phyloP scores from a whole-genome alignment of 2,888 invertebrate genomes.

The Plebejus anna region DNA sequence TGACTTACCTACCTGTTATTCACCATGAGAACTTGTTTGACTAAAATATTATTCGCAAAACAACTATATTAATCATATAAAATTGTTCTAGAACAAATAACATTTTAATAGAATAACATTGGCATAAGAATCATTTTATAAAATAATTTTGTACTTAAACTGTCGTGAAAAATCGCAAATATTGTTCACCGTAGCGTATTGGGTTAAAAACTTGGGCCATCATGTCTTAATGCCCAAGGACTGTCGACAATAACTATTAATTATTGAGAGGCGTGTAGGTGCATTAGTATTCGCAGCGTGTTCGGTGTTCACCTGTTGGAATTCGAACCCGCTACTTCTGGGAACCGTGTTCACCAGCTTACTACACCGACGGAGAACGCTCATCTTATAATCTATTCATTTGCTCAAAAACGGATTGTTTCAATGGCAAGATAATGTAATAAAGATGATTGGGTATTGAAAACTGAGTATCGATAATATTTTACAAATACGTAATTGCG shows the following conservation, averaged over 20 bases:
- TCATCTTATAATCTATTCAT: background rate
- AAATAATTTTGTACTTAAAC: background rate
- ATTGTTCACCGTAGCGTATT: background rate
- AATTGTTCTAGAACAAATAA: background rate
- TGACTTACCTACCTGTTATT: background rate
- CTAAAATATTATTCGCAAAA: constrained; percentile 2
- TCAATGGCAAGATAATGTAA: background rate
- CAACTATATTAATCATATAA: background rate
- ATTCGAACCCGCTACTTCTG: constrained; percentile 24
- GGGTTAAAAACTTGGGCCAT: background rate
- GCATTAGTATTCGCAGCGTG: constrained; percentile 1
- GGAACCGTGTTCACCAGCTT: background rate
- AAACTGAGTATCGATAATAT: too few species aligned
- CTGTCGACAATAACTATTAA: background rate
- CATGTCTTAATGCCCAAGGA: background rate
- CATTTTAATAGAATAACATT: background rate
- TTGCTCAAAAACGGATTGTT: background rate
- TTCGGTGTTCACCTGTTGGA: background rate
- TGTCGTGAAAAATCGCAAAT: background rate
- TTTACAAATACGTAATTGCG: too few species aligned
- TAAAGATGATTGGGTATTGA: too few species aligned
- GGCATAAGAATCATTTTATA: background rate
- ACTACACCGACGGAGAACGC: background rate
- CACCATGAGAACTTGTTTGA: background rate
- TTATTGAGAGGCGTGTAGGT: background rate